Conservation (phyloP, 1,140 invertebrate genomes). For the Harpegnathos saltator region DNA sequence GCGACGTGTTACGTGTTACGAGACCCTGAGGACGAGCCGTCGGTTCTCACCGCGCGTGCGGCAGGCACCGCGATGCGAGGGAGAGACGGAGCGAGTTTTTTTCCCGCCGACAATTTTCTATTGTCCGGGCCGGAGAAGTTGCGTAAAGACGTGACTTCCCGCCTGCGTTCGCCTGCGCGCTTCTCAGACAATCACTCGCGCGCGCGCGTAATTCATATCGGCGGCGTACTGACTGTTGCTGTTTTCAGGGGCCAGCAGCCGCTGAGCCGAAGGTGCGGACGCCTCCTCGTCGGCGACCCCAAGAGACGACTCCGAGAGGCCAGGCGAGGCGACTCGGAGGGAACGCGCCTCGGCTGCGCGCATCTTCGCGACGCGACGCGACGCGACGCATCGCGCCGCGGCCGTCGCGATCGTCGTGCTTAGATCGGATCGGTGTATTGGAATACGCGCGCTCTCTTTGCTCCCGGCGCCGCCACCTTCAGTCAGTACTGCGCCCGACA, state of each 20-base stretch:
- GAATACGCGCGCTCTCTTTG: conserved; percentile 69
- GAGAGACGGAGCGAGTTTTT: too few species aligned
- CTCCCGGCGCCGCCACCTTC: conserved; percentile 57
- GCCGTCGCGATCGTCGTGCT: conserved; percentile 37
- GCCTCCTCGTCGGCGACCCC: neutral
- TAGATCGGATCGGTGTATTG: conserved; percentile 64
- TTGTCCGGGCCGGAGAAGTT: neutral
- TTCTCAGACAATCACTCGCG: too few species aligned
- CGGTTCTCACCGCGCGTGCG: neutral
- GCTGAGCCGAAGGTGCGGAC: too few species aligned
- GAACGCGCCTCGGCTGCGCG: neutral
- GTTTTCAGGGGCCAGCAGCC: too few species aligned
- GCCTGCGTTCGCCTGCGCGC: too few species aligned
- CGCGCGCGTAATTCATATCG: too few species aligned
- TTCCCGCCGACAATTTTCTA: neutral
- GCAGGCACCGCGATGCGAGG: too few species aligned
- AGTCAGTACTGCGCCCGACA: conserved; percentile 76
- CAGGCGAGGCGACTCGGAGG: neutral
- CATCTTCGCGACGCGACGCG: conserved; percentile 32
- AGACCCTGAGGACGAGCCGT: neutral
- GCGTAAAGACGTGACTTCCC: too few species aligned
- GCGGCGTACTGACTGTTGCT: too few species aligned
- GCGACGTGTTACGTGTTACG: neutral
- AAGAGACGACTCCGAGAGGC: neutral
- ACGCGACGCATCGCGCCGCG: neutral